Evolutionary conservation across 2,888 invertebrate species (phyloP), one percentile per base, ranked within the genome.

Genomic region (Tanypteryx hageni): DNA sequence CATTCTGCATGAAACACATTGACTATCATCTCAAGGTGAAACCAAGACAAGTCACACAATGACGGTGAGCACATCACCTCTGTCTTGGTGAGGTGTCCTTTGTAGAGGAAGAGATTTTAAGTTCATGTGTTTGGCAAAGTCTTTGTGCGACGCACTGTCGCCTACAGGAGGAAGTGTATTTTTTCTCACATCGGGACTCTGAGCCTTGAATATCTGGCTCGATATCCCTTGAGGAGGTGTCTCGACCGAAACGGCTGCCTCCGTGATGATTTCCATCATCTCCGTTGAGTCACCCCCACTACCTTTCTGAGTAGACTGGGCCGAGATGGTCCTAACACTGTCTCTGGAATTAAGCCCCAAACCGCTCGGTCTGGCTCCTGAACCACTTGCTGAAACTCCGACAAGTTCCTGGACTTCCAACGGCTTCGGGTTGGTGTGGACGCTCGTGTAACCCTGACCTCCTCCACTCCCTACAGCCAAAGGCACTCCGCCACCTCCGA

Each of bases 161-260:
- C 95, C 95, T 93, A 95, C 95, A 9, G 96, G 96, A 44, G 95
- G 94, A 57, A 93, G 93, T 56, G 98, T 98, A 95, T 98, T 98
- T 95, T 98, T 98, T 94, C 97, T 96, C 95, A 98, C 97, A 95
- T 98, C 98, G 92, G 97, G 97, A 95, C 98, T 98, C 94, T 98
- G 98, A 93, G 98, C 97, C 95, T 98, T 98, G 95, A 97, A 98
- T 93, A 97, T 96, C 94, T 96, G 96, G 93, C 96, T 96, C 93
- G 85, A 93, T 92, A 93, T 93, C 93, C 82, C 92, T 92, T 92
- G 93, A 92, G 76, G 92, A 81, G 0, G 96, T 96, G 18, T 96
- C 95, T 31, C 95, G 95, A 86, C 95, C 94, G 92, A 92, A 94
- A 94, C 93, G 93, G 95, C 94, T 82, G 95, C 93, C 93, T 96